Evolutionary conservation across 2,888 invertebrate genomes (phyloP), one percentile per base, ranked within the genome.

Genomic region (Synergus itoensis): DNA sequence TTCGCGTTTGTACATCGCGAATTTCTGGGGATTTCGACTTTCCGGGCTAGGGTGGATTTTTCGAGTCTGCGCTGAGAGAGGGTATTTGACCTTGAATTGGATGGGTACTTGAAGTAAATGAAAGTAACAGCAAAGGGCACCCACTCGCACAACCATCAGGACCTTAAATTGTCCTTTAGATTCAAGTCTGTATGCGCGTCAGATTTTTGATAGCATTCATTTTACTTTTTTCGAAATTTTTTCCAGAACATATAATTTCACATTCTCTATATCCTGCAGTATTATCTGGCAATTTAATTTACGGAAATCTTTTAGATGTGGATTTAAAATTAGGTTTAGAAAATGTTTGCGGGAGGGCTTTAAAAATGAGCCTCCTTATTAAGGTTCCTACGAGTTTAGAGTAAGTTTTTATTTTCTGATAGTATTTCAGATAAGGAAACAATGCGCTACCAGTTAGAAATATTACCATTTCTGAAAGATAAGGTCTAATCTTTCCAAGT

Each of bases 1-100:
- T 65, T 65, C 73, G 28, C 73, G 36, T 36, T n/a, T 73, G 18
- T 53, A 73, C 36, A 36, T n/a, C 36, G 12, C 73, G 36, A 73
- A 73, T 73, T 73, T 57, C 73, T 73, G 73, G 73, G 73, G 53
- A 28, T 45, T 69, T 73, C n/a, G 53, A n/a, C 36, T 73, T 73
- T 73, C 73, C 53, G 48, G 53, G 73, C 53, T 53, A 48, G 53
- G 40, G 53, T 73, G 73, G 40, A 73, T 73, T 73, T 73, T 73
- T 73, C 53, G 73, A 73, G 48, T 53, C 53, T 73, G 73, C 73
- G 73, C 53, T 9, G 53, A 36, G 12, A 43, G 16, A 21, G 45
- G 28, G 69, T n/a, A 14, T 9, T 53, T 36, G 73, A 73, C 73
- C 73, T 73, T 73, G 73, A 73, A 53, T 18, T 62, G 28, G 69